Conservation (phyloP, 2,797 vertebrate genomes). For the Hemibagrus guttatus region DNA sequence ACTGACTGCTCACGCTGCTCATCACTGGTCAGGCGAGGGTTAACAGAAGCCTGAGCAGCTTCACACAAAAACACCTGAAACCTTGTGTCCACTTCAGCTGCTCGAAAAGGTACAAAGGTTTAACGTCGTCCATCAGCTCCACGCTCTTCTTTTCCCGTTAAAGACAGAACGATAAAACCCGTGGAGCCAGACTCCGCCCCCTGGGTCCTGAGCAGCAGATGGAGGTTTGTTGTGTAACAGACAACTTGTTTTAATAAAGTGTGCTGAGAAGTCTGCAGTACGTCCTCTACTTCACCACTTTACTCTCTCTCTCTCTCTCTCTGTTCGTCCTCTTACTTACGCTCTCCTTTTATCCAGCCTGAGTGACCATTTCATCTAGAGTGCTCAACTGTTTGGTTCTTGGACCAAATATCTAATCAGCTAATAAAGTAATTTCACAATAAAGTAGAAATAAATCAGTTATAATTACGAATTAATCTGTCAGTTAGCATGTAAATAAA, state of each 20-base stretch:
- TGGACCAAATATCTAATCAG: background rate
- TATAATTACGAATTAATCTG: background rate
- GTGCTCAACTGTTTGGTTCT: background rate
- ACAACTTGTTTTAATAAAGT: background rate
- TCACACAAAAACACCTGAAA: background rate
- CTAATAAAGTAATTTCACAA: background rate
- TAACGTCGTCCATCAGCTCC: background rate
- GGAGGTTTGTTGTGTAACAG: background rate
- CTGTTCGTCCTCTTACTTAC: no score
- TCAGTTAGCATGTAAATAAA: background rate
- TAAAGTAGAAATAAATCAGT: background rate
- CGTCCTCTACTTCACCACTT: no score
- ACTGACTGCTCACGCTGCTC: background rate
- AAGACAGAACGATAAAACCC: no score
- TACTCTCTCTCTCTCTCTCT: no score
- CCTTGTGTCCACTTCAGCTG: background rate
- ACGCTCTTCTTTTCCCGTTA: rapidly evolving
- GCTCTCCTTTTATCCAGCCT: background rate
- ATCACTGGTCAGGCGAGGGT: background rate
- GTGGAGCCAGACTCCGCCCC: no score
- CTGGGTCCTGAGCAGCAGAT: background rate
- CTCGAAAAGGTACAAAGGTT: background rate
- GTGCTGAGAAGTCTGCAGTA: background rate
- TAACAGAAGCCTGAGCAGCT: background rate
- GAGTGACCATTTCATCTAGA: no score